These are phyloP conservation scores for Entomobrya multifasciata DNA, from an alignment of 2,888 invertebrate genomes.

Conservation along the genomic window DNA sequence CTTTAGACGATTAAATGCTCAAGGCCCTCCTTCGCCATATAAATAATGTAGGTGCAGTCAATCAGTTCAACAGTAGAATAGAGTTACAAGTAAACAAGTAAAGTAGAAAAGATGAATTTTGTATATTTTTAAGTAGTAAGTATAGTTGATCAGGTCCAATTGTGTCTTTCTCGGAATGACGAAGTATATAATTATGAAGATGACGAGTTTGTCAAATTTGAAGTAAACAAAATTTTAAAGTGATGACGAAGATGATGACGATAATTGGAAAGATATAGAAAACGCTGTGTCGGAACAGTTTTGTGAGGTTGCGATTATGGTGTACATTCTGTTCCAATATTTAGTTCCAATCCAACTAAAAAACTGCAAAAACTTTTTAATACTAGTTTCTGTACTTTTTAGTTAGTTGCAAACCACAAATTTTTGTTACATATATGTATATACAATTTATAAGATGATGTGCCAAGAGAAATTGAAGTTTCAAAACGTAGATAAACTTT, in stretches of 20 bases:
- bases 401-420: too few species aligned
- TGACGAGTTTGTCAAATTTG: conserved; percentile 14
- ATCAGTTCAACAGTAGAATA: not conserved
- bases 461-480: too few species aligned
- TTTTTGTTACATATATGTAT: too few species aligned
- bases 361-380: not conserved
- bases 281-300: conserved; percentile 67
- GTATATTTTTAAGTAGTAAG: too few species aligned
- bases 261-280: conserved; percentile 54
- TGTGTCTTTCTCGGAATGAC: conserved; percentile 52
- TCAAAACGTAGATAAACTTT: too few species aligned
- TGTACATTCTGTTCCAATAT: conserved; percentile 55
- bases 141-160: conserved; percentile 63
- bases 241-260: conserved; percentile 28
- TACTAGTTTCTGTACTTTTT: too few species aligned
- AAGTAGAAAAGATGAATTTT: conserved; percentile 39
- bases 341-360: conserved; percentile 11
- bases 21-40: conserved; percentile 15
- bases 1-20: not conserved
- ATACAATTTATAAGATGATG: too few species aligned
- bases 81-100: conserved; percentile 27
- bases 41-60: conserved; percentile 3
- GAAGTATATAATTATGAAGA: conserved; percentile 22
- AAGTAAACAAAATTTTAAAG: conserved; percentile 43
- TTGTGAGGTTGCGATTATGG: conserved; percentile 56